Evolutionary conservation across 2,888 invertebrate species (phyloP), one percentile per base, ranked within the genome.

Genomic region (Eulithis prunata): DNA sequence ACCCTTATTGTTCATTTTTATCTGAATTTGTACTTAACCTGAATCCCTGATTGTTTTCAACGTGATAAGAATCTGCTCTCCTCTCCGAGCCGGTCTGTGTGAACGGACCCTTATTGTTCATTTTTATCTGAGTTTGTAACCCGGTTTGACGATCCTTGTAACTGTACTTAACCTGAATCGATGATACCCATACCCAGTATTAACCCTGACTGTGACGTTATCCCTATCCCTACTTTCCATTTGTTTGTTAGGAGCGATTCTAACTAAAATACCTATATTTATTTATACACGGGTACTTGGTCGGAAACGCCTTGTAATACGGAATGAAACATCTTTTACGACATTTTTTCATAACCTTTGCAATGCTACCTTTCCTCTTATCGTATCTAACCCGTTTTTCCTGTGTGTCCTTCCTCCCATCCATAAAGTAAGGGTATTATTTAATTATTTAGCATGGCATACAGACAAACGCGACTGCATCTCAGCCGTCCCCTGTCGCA

Each of bases 401-500:
- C 77, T 77, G 74, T 81, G 78, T 72, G 69, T 73, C 75, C 56
- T 45, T 43, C 84, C 79, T 79, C 84, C 81, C 70, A 74, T 76
- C 76, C 73, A 73, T 77, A 79, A 75, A 82, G 60, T 85, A 90
- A 91, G 91, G 87, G 75, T 84, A 72, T 82, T 83, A 56, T 82
- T 81, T 91, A 91, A 91, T 91, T 84, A 94, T 94, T 75, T 91
- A 98, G 97, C 94, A 95, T 80, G 96, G 96, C 77, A 96, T 98
- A 79, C 94, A 95, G 82, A 96, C 96, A 70, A 97, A 96, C 77
- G 98, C 99, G 69, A 98, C 99, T 3, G 94, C 94, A 74, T 99
- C 98, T 56, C 95, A 96, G 14, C 95, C 95, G 61, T 96, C 98
- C 0, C 94, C 96, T 12, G 96, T 98, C 63, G 95, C 96, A 75